Evolutionary conservation across 2,888 invertebrate species (phyloP).

Genomic region (Lasioglossum figueresi): DNA sequence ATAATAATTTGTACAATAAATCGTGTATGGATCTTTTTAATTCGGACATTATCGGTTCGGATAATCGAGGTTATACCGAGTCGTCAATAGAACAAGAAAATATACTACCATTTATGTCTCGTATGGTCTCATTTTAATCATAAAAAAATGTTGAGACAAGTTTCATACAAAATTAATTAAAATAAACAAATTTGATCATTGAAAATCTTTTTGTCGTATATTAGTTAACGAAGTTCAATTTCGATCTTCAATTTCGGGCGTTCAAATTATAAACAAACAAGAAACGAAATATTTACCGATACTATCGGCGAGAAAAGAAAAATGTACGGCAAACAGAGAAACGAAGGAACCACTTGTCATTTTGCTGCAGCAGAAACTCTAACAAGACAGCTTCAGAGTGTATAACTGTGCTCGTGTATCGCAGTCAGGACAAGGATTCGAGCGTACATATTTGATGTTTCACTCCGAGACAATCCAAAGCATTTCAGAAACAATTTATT

Average conservation of each 20-base stretch:
- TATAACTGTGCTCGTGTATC: background rate
- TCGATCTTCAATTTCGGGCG: background rate
- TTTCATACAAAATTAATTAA: too few species aligned
- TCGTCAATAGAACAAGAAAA: too few species aligned
- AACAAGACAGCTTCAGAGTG: background rate
- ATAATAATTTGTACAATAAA: too few species aligned
- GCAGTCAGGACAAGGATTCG: background rate
- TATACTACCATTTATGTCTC: too few species aligned
- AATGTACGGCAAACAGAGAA: background rate
- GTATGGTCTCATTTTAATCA: too few species aligned
- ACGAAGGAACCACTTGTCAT: background rate
- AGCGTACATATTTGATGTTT: slow-evolving; percentile 35
- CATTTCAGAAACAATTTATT: slow-evolving; percentile 44
- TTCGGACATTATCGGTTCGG: too few species aligned
- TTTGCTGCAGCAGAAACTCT: background rate
- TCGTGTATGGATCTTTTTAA: too few species aligned
- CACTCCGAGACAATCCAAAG: slow-evolving; percentile 36
- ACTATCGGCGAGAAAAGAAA: background rate
- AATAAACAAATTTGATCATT: too few species aligned
- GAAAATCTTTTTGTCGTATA: background rate
- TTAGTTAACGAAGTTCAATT: background rate
- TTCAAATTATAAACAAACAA: background rate
- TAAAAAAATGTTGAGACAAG: too few species aligned
- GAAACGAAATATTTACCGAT: background rate
- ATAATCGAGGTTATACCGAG: too few species aligned